phyloP scores from a whole-genome alignment of 2,797 vertebrate genomes.

The Pagetopsis macropterus region DNA sequence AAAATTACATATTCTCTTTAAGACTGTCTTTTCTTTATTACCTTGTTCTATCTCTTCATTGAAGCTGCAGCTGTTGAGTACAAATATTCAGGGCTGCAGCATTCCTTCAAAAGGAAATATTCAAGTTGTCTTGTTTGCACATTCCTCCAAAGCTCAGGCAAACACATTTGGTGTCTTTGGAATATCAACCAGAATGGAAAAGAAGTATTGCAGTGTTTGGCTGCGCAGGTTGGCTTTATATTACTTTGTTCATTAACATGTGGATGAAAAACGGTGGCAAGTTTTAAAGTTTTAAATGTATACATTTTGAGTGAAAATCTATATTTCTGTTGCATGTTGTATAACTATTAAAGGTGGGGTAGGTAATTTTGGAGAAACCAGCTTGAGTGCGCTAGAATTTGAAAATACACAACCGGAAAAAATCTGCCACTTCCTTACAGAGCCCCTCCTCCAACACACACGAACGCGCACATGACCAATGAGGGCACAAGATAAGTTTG shows the following conservation, averaged over 20 bases:
- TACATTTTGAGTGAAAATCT: no score
- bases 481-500: no score
- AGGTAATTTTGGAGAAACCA: no score
- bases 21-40: not conserved
- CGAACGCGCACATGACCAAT: no score
- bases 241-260: not conserved
- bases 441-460: no score
- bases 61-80: not conserved
- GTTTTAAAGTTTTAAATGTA: no score
- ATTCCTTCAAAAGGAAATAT: conserved; percentile 28
- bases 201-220: not conserved
- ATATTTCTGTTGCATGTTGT: no score
- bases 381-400: no score
- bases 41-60: not conserved
- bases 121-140: not conserved
- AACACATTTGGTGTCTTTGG: not conserved
- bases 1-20: not conserved
- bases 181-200: not conserved
- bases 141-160: not conserved
- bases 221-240: conserved; percentile 5
- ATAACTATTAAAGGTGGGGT: no score
- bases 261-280: no score
- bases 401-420: no score
- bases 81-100: conserved; percentile 13
- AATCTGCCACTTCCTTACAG: no score